A percentile compares a stretch with the other conserved stretches of the same genome.
phyloP scores from a whole-genome alignment of 2,113 vertebrate genomes.

The Neotoma lepida region DNA sequence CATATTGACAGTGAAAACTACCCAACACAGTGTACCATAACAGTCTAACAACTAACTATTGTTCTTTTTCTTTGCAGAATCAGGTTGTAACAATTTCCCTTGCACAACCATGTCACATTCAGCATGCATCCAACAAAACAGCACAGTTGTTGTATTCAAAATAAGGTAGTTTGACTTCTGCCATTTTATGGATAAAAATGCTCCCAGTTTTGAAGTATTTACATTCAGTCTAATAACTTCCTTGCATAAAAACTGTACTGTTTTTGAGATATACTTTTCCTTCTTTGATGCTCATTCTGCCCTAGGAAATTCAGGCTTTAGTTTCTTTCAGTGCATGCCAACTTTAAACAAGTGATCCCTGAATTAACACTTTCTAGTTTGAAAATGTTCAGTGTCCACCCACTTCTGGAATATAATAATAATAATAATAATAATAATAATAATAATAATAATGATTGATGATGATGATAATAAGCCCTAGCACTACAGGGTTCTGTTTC shows the following conservation, averaged over 20 bases:
- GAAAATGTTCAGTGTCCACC: constrained; percentile 32
- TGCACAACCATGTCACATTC: neutral
- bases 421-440: neutral
- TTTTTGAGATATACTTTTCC: neutral
- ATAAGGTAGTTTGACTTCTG: neutral
- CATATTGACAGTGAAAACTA: neutral
- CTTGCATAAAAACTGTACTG: constrained; percentile 6
- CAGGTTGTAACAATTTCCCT: neutral
- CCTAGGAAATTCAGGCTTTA: neutral
- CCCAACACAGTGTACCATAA: neutral
- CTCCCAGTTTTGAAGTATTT: neutral
- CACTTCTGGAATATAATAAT: neutral
- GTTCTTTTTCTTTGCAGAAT: neutral
- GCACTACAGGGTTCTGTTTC: neutral
- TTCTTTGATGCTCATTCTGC: constrained; percentile 9
- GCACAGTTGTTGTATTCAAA: neutral
- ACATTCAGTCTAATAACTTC: neutral
- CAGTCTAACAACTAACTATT: neutral
- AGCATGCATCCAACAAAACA: neutral
- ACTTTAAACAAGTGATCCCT: neutral
- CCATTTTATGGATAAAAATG: neutral
- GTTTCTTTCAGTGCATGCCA: neutral
- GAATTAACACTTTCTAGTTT: constrained; percentile 26
- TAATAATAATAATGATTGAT: neutral
- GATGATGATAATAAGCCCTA: neutral